A percentile compares a stretch with the other conserved stretches of the same genome.
phyloP scores from a whole-genome alignment of 2,888 invertebrate species.

The Campopleginae sp. region DNA sequence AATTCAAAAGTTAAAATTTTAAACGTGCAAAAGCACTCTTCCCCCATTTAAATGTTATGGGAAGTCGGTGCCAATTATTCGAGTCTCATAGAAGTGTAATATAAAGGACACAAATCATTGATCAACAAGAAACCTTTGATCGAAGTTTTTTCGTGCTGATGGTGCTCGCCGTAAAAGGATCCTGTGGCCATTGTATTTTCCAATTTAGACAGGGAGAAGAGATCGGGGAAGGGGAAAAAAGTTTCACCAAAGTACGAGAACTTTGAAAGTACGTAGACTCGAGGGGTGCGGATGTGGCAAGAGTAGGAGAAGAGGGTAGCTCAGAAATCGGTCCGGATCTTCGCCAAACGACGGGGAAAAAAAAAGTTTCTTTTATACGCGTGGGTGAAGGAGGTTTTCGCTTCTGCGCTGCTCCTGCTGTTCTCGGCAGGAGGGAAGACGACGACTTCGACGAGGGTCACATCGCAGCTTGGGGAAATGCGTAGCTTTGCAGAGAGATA shows the following conservation, averaged over 20 bases:
- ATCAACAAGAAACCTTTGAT: constrained; percentile 60
- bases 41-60: constrained; percentile 25
- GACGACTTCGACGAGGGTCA: constrained; percentile 54
- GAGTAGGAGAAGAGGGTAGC: constrained; percentile 45
- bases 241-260: constrained; percentile 57
- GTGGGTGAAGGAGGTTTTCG: constrained; percentile 35
- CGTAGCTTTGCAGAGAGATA: constrained; percentile 71
- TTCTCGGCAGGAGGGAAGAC: constrained; percentile 39
- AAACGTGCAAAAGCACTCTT: constrained; percentile 42
- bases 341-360: constrained; percentile 52
- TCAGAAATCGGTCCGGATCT: constrained; percentile 55
- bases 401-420: constrained; percentile 61
- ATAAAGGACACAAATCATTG: constrained; percentile 55
- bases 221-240: constrained; percentile 41
- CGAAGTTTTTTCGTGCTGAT: constrained; percentile 36
- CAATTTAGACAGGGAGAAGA: constrained; percentile 62
- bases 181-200: constrained; percentile 68
- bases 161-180: constrained; percentile 51
- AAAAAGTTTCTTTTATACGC: constrained; percentile 66
- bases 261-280: constrained; percentile 62
- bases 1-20: constrained; percentile 32
- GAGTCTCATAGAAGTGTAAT: constrained; percentile 38
- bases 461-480: constrained; percentile 71
- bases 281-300: constrained; percentile 46
- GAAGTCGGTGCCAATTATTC: constrained; percentile 56